These are phyloP conservation scores for Scaptomyza hsui DNA, from an alignment of 1,140 invertebrate genomes.

Conservation along the genomic window DNA sequence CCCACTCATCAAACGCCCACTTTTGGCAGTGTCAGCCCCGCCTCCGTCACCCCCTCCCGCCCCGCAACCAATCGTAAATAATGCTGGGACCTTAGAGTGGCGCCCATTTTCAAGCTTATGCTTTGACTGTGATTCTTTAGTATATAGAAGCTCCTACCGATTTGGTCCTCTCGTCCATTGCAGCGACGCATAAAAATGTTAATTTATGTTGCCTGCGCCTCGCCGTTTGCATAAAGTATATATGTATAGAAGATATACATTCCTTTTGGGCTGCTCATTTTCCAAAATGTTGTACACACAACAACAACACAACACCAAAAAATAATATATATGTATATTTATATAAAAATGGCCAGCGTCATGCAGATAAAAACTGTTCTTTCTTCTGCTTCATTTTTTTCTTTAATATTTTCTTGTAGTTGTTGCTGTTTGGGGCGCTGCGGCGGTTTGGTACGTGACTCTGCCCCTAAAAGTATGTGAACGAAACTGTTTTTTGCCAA, in stretches of 20 bases:
- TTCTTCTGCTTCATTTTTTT: slow-evolving; percentile 16
- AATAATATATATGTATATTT: neutral
- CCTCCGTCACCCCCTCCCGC: too few species aligned
- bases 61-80: slow-evolving; percentile 59
- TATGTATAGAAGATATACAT: slow-evolving; percentile 23
- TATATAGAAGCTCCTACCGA: neutral
- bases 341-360: slow-evolving; percentile 32
- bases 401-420: too few species aligned
- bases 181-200: slow-evolving; percentile 79
- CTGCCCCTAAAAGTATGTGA: slow-evolving; percentile 52
- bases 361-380: slow-evolving; percentile 48
- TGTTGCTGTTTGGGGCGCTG: slow-evolving; percentile 32
- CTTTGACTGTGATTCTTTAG: slow-evolving; percentile 50
- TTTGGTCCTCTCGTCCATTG: slow-evolving; percentile 55
- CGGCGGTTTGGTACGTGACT: slow-evolving; percentile 61
- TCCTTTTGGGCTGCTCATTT: slow-evolving; percentile 37
- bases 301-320: slow-evolving; percentile 10
- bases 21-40: slow-evolving; percentile 50
- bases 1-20: slow-evolving; percentile 28
- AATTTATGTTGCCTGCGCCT: slow-evolving; percentile 77
- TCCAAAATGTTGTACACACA: slow-evolving; percentile 33
- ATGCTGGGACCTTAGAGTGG: slow-evolving; percentile 70
- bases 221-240: slow-evolving; percentile 65
- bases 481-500: slow-evolving; percentile 57
- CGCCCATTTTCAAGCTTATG: slow-evolving; percentile 52